phyloP scores from a whole-genome alignment of 2,797 vertebrate genomes.

The Enteromius fasciolatus region DNA sequence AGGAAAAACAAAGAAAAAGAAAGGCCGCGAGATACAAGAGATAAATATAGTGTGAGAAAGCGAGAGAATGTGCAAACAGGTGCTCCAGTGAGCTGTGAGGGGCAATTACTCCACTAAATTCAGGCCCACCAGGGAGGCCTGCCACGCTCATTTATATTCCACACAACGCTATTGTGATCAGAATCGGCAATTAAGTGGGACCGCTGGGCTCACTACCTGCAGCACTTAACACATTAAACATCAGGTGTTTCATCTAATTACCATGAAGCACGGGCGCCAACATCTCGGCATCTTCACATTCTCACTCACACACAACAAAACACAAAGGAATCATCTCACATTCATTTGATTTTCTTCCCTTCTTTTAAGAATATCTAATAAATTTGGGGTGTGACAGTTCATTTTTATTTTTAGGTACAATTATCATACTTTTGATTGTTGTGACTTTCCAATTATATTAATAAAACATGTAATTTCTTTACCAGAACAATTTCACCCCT shows the following conservation, averaged over 20 bases:
- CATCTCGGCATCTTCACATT: conserved; percentile 56
- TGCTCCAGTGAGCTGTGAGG: conserved; percentile 52
- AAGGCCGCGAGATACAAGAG: background rate
- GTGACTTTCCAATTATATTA: background rate
- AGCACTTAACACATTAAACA: conserved; percentile 72
- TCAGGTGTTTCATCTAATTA: conserved; percentile 69
- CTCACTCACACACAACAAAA: background rate
- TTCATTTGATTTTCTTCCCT: background rate
- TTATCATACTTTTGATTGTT: background rate
- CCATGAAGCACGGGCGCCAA: conserved; percentile 58
- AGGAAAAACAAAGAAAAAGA: background rate
- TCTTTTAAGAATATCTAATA: background rate
- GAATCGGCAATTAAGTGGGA: conserved; percentile 67
- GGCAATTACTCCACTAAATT: conserved; percentile 56
- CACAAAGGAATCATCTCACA: background rate
- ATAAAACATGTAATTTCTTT: background rate
- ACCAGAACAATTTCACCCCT: background rate
- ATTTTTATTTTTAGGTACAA: background rate
- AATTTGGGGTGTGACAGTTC: background rate
- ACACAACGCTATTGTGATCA: conserved; percentile 61
- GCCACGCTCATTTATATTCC: conserved; percentile 54
- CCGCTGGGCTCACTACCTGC: conserved; percentile 66
- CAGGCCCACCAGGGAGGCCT: conserved; percentile 58
- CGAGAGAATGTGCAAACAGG: conserved; percentile 46
- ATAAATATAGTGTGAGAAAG: conserved; percentile 20